Base-by-base conservation (phyloP, 2,888 invertebrate genomes). In the Nasonia oneida region DNA sequence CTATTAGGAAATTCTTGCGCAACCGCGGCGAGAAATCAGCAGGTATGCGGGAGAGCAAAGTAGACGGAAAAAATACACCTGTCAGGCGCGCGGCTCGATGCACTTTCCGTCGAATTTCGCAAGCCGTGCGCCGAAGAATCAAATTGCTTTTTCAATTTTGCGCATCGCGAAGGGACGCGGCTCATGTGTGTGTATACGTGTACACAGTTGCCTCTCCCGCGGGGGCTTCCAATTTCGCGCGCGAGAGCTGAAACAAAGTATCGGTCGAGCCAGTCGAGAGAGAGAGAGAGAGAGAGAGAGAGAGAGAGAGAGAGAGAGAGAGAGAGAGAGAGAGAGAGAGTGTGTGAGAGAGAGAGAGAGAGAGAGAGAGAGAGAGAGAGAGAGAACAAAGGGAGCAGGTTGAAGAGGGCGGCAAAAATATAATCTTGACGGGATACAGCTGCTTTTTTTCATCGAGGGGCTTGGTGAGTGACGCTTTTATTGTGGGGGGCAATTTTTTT, bases 101-200 rank as follows among this genome's bases (percentile, higher is more conserved):
- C 71, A 18, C 77, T 78, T 78, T 78, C 42, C 50, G 61, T 78
- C 64, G 77, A 85, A 81, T 85, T 85, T 81, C 67, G 42, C 73
- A 82, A 82, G 74, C 53, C 74, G n/a, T 73, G 39, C 77, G 77
- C 29, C 37, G 47, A 77, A 85, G 84, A 70, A 81, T 81, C 85
- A 82, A 86, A 86, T 86, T 86, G 82, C 85, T 83, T 79, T 85
- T 83, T 82, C 85, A 86, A 86, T 86, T 85, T 75, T 75, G 82
- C 75, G 67, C 70, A 82, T 81, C 85, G 57, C 53, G 57, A 57
- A 70, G 42, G 23, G 10, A 23, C 67, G 8, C 29, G n/a, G n/a
- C n/a, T 15, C 10, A 12, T 70, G 37, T 37, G 12, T 29, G 33
- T 37, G 33, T 29, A 15, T 2, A 18, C 42, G 4, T 37, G 4